Conservation (phyloP, 1,140 invertebrate species). For the Pseudomyrmex flavicornis region DNA sequence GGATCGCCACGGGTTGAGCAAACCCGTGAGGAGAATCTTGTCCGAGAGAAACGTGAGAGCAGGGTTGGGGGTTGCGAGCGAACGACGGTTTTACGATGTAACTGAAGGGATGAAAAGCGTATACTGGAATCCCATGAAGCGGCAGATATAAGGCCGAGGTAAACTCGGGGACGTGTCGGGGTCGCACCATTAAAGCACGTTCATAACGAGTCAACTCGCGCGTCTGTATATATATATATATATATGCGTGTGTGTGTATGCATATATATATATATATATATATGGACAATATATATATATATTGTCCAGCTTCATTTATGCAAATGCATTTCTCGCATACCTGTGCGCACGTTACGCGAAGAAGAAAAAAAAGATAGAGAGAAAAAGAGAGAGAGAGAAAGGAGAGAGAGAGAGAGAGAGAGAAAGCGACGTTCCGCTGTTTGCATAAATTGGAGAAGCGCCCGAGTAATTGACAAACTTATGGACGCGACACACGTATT, state of each 20-base stretch:
- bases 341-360: neutral
- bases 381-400: too few relatives aligned
- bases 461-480: conserved; percentile 10
- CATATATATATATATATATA: too few relatives aligned
- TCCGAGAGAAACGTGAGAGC: conserved; percentile 17
- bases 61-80: neutral
- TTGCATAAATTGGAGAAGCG: conserved; percentile 18
- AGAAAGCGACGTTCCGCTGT: neutral
- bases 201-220: conserved; percentile 63
- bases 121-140: conserved; percentile 66
- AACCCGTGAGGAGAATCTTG: conserved; percentile 55
- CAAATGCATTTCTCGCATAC: conserved; percentile 56
- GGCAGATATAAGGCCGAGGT: conserved; percentile 63
- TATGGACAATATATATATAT: too few relatives aligned
- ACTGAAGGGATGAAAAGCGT: conserved; percentile 63
- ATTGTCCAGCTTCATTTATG: conserved; percentile 67
- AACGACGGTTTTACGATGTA: conserved; percentile 62
- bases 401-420: too few relatives aligned
- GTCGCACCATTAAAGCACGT: conserved; percentile 70
- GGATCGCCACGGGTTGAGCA: conserved; percentile 13
- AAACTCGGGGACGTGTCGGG: conserved; percentile 70
- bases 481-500: too few relatives aligned
- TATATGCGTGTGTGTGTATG: neutral
- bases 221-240: conserved; percentile 34
- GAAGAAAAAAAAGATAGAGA: neutral